Conservation (phyloP, 2,797 vertebrate genomes). For the Orestias chungarensis region DNA sequence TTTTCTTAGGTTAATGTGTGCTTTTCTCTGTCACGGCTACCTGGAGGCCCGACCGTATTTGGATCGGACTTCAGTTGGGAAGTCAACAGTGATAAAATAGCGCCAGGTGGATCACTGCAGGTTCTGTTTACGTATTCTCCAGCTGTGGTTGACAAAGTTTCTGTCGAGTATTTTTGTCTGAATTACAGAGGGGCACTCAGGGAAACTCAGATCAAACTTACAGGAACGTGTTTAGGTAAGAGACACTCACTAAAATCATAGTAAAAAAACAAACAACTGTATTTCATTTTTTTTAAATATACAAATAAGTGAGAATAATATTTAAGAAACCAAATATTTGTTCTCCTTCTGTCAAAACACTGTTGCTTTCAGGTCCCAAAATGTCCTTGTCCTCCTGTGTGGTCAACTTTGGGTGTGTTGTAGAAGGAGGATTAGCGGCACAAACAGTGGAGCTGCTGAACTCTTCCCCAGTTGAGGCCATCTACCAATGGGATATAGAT, state of each 20-base stretch:
- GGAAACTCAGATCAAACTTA: slow-evolving; percentile 83
- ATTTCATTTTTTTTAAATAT: not conserved
- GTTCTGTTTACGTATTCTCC: slow-evolving; percentile 84
- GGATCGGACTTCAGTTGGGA: slow-evolving; percentile 83
- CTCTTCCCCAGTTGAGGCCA: slow-evolving; percentile 74
- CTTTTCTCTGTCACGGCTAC: slow-evolving; percentile 77
- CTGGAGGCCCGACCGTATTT: slow-evolving; percentile 41
- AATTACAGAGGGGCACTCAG: slow-evolving; percentile 75
- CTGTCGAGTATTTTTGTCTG: slow-evolving; percentile 86
- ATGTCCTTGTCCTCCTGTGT: slow-evolving; percentile 79
- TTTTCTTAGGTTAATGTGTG: slow-evolving; percentile 82
- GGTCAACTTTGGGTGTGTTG: slow-evolving; percentile 85
- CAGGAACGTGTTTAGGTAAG: slow-evolving; percentile 86
- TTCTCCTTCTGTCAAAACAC: not conserved
- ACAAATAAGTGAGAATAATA: not conserved
- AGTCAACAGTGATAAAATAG: slow-evolving; percentile 65
- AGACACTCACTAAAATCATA: not conserved
- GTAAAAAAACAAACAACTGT: not conserved
- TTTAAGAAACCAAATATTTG: not conserved
- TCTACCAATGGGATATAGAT: slow-evolving; percentile 90
- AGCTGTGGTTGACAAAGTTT: slow-evolving; percentile 77
- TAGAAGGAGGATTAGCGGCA: slow-evolving; percentile 65
- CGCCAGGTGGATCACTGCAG: slow-evolving; percentile 73
- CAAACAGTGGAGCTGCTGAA: slow-evolving; percentile 84
- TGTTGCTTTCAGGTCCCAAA: slow-evolving; percentile 80